Base-by-base conservation (phyloP, 2,797 vertebrate species). In the Poeciliopsis paucimaculata region DNA sequence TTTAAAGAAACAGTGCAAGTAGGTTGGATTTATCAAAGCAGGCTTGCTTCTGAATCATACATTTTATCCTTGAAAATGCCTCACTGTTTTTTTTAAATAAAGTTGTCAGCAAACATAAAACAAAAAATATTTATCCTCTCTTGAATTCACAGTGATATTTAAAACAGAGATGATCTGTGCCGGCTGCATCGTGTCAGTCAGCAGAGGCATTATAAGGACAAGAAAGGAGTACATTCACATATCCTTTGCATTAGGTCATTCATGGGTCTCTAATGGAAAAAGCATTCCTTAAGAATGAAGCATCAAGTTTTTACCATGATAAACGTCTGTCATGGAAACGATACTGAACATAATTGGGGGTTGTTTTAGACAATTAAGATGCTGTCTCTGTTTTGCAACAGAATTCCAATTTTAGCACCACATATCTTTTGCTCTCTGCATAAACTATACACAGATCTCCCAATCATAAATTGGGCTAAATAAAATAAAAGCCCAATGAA, bases 271-370 rank as follows among this genome's bases (percentile, higher is more conserved):
- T 80, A 66, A n/a, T 55, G 16, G 76, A 77, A 85, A 53, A 75
- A 73, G 31, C 78, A 82, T 86, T 87, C 82, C 57, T 84, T 3
- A 1, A n/a, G 60, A 68, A 83, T 87, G 43, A 86, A 43, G 53
- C 66, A 45, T 45, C 28, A 45, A 78, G 73, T 86, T 18, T 78
- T 83, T 77, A 47, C 66, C 28, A 66, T 46, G 75, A 75, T 77
- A 39, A 34, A 62, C 5, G 0, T 62, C 12, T 62, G 26, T 23
- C 66, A 70, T 23, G 39, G 20, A 26, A 41, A 43, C 66, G 3
- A 28, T 7, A n/a, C 13, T 28, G 5, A 46, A 16, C 13, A 72
- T 26, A n/a, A n/a, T 10, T 39, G 8, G 6, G 18, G 15, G 34
- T 66, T 41, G 10, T 12, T 68, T 41, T 13, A 68, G 39, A 43